Conservation (phyloP, 2,888 invertebrate genomes). For the Tetragonula carbonaria region DNA sequence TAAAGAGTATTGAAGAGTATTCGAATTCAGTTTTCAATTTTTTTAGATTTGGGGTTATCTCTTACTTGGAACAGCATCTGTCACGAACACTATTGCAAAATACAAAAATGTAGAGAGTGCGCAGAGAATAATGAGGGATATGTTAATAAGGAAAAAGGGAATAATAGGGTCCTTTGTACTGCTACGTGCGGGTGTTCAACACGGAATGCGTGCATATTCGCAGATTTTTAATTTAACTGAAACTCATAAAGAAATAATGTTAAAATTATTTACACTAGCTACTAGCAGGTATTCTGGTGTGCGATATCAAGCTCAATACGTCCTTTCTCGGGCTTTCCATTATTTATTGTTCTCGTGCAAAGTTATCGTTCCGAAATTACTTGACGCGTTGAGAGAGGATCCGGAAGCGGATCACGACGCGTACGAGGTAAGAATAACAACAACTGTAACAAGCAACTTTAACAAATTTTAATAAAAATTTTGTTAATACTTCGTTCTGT, state of each 20-base stretch:
- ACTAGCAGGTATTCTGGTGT: conserved; percentile 89
- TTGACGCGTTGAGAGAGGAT: conserved; percentile 87
- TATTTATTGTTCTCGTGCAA: conserved; percentile 90
- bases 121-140: conserved; percentile 87
- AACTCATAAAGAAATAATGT: conserved; percentile 87
- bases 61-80: conserved; percentile 85
- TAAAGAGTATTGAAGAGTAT: not conserved
- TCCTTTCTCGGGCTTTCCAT: conserved; percentile 87
- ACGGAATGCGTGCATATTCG: conserved; percentile 81
- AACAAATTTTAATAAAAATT: too few species aligned
- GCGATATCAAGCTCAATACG: conserved; percentile 88
- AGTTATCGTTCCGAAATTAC: conserved; percentile 87
- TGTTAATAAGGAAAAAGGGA: conserved; percentile 87
- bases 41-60: conserved; percentile 89
- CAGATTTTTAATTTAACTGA: conserved; percentile 85
- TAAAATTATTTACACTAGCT: conserved; percentile 87
- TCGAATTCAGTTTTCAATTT: conserved; percentile 51
- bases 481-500: conserved; percentile 24
- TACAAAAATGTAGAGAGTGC: conserved; percentile 88
- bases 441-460: not conserved
- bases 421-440: conserved; percentile 85
- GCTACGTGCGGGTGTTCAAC: conserved; percentile 73
- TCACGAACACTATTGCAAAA: conserved; percentile 86
- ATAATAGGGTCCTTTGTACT: conserved; percentile 83
- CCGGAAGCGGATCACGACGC: conserved; percentile 88